Percentiles rank a stretch among this genome's conserved stretches.
phyloP scores from a whole-genome alignment of 1,140 invertebrate species.

The Lepidurus couesii region DNA sequence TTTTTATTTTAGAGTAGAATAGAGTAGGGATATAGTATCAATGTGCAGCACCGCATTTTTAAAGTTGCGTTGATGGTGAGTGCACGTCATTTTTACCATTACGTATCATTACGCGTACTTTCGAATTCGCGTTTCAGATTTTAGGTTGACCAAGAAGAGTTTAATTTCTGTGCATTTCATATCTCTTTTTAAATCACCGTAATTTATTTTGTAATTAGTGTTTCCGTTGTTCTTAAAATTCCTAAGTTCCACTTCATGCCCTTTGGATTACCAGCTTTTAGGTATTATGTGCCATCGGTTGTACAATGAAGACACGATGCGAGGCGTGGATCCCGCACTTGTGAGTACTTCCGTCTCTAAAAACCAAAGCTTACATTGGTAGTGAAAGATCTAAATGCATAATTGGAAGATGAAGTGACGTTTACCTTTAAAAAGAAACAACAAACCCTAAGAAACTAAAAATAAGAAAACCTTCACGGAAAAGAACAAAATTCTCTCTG shows the following conservation, averaged over 20 bases:
- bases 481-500: neutral
- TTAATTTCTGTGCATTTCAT: too few species aligned
- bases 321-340: slow-evolving; percentile 31
- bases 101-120: too few species aligned
- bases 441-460: too few species aligned
- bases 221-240: too few species aligned
- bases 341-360: slow-evolving; percentile 28
- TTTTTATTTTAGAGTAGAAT: neutral
- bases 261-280: slow-evolving; percentile 24
- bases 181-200: too few species aligned
- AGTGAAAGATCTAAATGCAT: neutral
- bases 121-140: too few species aligned
- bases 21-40: neutral
- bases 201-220: too few species aligned
- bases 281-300: slow-evolving; percentile 31
- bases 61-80: too few species aligned
- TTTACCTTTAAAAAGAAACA: neutral
- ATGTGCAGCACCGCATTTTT: neutral
- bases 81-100: too few species aligned
- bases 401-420: neutral
- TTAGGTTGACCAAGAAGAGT: too few species aligned
- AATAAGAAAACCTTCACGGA: neutral
- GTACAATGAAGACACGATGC: slow-evolving; percentile 32
- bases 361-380: neutral
- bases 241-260: too few species aligned